A percentile compares a stretch with the other conserved stretches of the same genome.
Conservation (phyloP, 1,140 invertebrate genomes). For the Drosophila quadrilineata region DNA sequence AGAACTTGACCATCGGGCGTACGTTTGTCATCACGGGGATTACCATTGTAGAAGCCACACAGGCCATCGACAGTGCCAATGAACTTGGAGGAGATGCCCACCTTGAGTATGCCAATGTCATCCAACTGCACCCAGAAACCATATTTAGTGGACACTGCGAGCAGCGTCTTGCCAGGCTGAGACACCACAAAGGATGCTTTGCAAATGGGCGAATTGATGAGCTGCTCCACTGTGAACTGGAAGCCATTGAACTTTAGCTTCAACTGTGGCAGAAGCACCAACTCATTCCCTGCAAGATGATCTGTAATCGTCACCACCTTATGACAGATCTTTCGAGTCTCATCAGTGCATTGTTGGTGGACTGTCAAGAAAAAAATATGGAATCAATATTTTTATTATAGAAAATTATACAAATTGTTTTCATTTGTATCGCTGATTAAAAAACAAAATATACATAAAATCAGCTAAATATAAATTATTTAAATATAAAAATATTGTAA, state of each 20-base stretch:
- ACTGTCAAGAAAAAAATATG: constrained; percentile 29
- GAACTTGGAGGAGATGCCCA: constrained; percentile 86
- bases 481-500: too few species aligned
- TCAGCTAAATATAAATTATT: too few species aligned
- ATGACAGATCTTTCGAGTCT: constrained; percentile 83
- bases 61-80: constrained; percentile 87
- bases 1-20: constrained; percentile 86
- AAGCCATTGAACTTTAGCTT: constrained; percentile 86
- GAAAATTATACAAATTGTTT: too few species aligned
- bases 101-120: constrained; percentile 86
- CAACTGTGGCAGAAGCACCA: constrained; percentile 83
- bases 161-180: constrained; percentile 85
- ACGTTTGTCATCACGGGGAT: constrained; percentile 85
- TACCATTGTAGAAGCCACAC: constrained; percentile 89
- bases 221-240: constrained; percentile 85
- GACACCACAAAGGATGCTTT: constrained; percentile 86
- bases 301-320: constrained; percentile 82
- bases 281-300: constrained; percentile 51
- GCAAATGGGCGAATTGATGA: constrained; percentile 84
- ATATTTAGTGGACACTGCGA: constrained; percentile 86
- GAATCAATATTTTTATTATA: not conserved
- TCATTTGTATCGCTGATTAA: too few species aligned
- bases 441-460: too few species aligned
- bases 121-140: constrained; percentile 89
- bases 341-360: constrained; percentile 69